phyloP scores from a whole-genome alignment of 23 tunicate species.

The Diplosoma virens region DNA sequence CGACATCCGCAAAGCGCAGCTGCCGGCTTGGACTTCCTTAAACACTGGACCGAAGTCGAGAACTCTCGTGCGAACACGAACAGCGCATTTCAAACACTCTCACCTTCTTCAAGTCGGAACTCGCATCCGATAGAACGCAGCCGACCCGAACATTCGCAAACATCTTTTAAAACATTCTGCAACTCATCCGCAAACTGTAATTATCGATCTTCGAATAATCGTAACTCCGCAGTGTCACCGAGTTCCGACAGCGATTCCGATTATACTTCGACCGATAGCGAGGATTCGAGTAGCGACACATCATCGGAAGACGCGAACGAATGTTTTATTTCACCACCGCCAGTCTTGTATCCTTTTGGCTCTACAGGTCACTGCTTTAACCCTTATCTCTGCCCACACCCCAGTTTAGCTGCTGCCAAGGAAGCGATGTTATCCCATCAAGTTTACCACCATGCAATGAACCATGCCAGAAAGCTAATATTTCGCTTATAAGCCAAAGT shows the following conservation, averaged over 20 bases:
- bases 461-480: constrained; percentile 12
- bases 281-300: no score
- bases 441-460: constrained; percentile 14
- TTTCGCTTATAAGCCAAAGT: no score
- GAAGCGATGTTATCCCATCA: constrained; percentile 19
- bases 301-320: no score
- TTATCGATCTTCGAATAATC: no score
- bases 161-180: not conserved
- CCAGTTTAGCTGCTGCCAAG: not conserved
- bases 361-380: not conserved
- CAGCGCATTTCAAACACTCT: no score
- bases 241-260: no score
- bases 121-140: no score
- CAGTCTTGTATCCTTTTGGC: not conserved
- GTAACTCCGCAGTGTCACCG: no score
- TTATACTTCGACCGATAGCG: no score
- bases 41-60: constrained; percentile 25
- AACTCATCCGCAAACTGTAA: not conserved
- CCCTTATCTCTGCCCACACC: not conserved
- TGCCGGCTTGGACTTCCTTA: constrained; percentile 4
- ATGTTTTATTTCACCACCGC: constrained; percentile 2
- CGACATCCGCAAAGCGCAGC: constrained; percentile 19
- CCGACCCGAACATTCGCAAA: not conserved
- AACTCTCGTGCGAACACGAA: no score
- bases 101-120: no score